Conservation (phyloP, 23 tunicate genomes). For the Oikopleura vanhoeffeni region DNA sequence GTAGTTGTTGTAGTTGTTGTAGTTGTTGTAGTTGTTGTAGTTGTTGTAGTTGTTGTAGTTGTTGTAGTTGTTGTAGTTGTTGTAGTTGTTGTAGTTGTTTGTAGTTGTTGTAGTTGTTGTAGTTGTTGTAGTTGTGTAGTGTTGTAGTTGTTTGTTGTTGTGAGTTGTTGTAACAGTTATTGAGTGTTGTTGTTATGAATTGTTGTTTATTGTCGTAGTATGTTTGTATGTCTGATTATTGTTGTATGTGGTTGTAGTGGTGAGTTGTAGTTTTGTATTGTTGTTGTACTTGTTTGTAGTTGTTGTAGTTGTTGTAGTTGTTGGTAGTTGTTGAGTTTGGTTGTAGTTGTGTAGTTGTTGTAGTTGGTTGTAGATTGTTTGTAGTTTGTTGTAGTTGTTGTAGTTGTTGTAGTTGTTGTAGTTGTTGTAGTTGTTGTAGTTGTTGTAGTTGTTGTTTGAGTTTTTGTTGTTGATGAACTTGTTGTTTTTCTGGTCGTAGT, state of each 20-base stretch:
- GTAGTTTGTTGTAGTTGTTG: slow-evolving; percentile 13
- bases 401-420: slow-evolving; percentile 17
- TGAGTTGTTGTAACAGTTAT: background rate
- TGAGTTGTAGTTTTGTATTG: background rate
- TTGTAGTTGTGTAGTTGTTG: background rate
- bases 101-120: background rate
- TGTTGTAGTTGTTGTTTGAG: slow-evolving; percentile 19
- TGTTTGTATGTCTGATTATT: background rate
- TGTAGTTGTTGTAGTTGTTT: background rate
- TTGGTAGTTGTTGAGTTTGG: too few relatives aligned
- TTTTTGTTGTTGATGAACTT: slow-evolving; percentile 13
- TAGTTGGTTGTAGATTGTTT: background rate
- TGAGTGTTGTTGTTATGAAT: background rate
- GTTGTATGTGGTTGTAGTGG: background rate
- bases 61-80: background rate
- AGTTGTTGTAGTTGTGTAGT: background rate
- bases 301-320: slow-evolving; percentile 8
- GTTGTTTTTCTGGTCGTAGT: slow-evolving; percentile 18
- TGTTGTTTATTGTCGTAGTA: background rate
- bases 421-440: slow-evolving; percentile 16
- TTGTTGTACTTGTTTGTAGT: background rate
- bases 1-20: background rate
- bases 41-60: background rate
- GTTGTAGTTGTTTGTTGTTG: background rate
- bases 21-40: background rate